These are phyloP conservation scores for Gopherus evgoodei DNA, from an alignment of 2,113 vertebrate genomes.

Conservation along the genomic window DNA sequence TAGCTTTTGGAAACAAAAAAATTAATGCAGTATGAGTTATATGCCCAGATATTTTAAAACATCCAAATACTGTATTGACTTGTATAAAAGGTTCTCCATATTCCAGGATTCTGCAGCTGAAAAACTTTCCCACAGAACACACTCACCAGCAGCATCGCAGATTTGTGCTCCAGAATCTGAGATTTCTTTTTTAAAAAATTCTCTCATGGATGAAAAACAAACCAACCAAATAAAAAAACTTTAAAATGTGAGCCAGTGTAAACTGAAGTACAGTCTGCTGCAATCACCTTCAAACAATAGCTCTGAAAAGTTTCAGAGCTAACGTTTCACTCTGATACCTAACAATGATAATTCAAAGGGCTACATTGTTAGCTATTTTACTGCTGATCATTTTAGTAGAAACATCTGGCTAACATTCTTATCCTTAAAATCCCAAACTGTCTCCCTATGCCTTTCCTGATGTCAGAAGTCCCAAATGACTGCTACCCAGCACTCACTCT, in stretches of 20 bases:
- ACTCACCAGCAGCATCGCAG: background rate
- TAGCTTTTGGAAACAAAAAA: conserved; percentile 78
- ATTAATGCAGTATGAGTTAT: background rate
- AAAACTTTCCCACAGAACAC: background rate
- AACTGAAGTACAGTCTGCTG: background rate
- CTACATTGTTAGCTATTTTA: background rate
- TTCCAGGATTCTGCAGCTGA: background rate
- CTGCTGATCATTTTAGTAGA: background rate
- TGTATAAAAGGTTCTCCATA: background rate
- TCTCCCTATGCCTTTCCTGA: background rate
- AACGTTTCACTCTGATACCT: background rate
- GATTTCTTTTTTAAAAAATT: background rate
- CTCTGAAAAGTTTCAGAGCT: background rate
- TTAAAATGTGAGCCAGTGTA: background rate
- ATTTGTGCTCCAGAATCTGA: background rate
- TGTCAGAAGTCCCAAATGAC: background rate
- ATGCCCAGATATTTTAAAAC: background rate
- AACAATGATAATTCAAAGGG: background rate
- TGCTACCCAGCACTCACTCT: background rate
- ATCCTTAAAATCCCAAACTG: background rate
- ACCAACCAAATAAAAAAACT: background rate
- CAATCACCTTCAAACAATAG: background rate
- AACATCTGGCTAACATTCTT: background rate
- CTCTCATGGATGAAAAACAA: background rate
- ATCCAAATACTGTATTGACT: background rate